Conservation (phyloP, 2,888 invertebrate genomes). For the Elysia crispata region DNA sequence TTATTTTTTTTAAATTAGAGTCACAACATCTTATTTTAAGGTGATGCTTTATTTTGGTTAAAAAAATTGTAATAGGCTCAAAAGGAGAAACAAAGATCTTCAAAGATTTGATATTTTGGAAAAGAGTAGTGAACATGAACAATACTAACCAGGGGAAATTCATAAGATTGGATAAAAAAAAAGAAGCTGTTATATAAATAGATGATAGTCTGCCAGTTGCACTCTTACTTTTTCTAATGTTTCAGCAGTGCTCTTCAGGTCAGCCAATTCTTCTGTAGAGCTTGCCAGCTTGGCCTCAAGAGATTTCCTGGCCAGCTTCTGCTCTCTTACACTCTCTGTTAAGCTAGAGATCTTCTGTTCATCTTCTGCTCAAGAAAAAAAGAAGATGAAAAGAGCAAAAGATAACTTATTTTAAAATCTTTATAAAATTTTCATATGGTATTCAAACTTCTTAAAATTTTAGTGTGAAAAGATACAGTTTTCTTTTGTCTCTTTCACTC, state of each 20-base stretch:
- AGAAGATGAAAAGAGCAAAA: not conserved
- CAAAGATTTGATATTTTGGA: too few relatives aligned
- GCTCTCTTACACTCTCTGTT: slow-evolving; percentile 64
- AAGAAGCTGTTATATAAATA: not conserved
- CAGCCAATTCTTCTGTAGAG: slow-evolving; percentile 68
- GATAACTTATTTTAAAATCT: too few relatives aligned
- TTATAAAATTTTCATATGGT: too few relatives aligned
- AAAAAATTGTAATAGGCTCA: too few relatives aligned
- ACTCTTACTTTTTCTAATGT: slow-evolving; percentile 67
- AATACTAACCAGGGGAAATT: too few relatives aligned
- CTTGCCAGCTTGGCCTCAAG: slow-evolving; percentile 62
- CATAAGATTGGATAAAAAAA: not conserved
- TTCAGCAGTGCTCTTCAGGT: slow-evolving; percentile 63
- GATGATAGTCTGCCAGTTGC: not conserved
- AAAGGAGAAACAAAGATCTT: too few relatives aligned
- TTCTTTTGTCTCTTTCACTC: too few relatives aligned
- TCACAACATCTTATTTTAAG: too few relatives aligned
- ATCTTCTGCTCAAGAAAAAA: slow-evolving; percentile 63
- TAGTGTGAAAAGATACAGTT: too few relatives aligned
- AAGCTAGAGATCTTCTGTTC: slow-evolving; percentile 64
- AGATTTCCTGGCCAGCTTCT: slow-evolving; percentile 66
- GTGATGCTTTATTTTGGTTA: too few relatives aligned
- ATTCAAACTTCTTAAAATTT: too few relatives aligned
- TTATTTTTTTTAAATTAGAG: too few relatives aligned
- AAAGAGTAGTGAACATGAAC: not conserved